Base-by-base conservation (phyloP, 2,797 vertebrate genomes). In the Enteromius thamalakanensis region DNA sequence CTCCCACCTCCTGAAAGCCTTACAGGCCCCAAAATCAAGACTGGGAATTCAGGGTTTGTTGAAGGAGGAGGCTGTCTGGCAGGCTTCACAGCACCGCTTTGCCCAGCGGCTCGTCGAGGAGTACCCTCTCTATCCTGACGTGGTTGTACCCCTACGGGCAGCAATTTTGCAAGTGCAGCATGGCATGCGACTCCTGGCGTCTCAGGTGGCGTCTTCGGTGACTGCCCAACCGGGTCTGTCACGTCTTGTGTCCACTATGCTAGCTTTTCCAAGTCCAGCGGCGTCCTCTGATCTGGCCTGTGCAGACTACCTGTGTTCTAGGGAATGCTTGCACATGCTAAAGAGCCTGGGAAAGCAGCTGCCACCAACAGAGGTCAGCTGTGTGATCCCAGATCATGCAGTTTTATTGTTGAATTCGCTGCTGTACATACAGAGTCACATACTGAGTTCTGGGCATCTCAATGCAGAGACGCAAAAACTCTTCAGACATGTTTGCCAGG, bases 401-500 rank as follows among this genome's bases (percentile, higher is more conserved):
- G 92, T 94, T 23, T 91, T 99, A 76, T 92, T 98, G 15, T 86
- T 99, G 68, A 96, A 94, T 0, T 95, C 97, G 6, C 94, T 99
- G 76, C 92, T 98, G 17, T 96, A 94, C 21, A 90, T 99, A 83
- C 96, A 88, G 26, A 96, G 96, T 79, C 96, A 99, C n/a, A 87
- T 94, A 0, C 88, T 97, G 0, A 95, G 91, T 76, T 92, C 91
- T 2, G 96, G 96, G 74, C 95, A 96, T 86, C 92, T 99, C 85
- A 94, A 95, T 85, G 83, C 84, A 0, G 94, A 94, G 58, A 91
- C 97, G 9, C 87, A 92, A 84, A 90, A 90, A 47, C 96, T 99
- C 84, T 96, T 99, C 91, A 95, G 96, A 86, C 97, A 99, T 32
- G 91, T 98, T 37, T 99, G 96, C 88, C 97, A 95, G 96, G 98